Conservation (phyloP, 2,797 vertebrate species). For the Microtus californicus region DNA sequence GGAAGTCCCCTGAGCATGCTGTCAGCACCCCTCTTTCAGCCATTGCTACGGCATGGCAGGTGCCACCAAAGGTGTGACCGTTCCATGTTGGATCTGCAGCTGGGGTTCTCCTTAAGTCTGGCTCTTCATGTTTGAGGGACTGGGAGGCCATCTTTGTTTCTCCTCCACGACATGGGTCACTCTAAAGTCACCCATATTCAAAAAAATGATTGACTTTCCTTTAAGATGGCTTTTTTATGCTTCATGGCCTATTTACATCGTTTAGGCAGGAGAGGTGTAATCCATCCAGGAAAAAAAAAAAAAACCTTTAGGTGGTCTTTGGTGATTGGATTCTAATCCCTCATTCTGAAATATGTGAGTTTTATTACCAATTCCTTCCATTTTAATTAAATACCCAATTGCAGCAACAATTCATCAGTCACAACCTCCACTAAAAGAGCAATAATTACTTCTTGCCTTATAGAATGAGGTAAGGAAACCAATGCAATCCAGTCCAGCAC, state of each 20-base stretch:
- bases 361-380: not conserved
- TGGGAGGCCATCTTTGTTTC: not conserved
- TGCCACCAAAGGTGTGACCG: not conserved
- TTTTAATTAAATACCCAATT: conserved; percentile 45
- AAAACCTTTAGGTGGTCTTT: conserved; percentile 5
- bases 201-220: conserved; percentile 2
- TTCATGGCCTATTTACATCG: not conserved
- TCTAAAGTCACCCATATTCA: not conserved
- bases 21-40: no score
- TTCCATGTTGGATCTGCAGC: not conserved
- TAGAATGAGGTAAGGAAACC: conserved; percentile 16
- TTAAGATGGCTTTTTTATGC: not conserved
- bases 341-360: not conserved
- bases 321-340: not conserved
- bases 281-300: conserved; percentile 12
- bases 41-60: not conserved
- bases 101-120: not conserved
- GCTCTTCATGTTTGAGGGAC: not conserved
- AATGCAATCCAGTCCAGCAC: not conserved
- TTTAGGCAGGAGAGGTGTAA: not conserved
- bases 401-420: not conserved
- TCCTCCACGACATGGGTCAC: not conserved
- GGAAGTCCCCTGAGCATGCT: not conserved
- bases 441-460: conserved; percentile 30
- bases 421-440: conserved; percentile 34